Evolutionary conservation across 2,113 vertebrate species (phyloP), one percentile per base, ranked within the genome.

Genomic region (Pelecanoides urinatrix): DNA sequence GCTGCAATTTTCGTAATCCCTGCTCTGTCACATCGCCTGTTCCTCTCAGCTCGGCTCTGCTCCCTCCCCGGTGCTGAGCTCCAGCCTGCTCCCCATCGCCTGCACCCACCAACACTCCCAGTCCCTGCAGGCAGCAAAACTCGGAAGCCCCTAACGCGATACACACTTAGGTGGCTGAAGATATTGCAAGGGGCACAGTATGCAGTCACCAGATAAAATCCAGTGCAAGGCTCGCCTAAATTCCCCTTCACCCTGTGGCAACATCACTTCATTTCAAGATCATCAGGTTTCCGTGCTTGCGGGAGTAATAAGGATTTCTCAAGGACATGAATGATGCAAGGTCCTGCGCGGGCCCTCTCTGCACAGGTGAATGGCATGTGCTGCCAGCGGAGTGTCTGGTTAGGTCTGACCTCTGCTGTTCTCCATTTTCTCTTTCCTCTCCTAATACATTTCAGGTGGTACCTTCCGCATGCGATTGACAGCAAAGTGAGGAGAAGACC

Each of bases 311-410:
- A 10, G 79, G 61, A 25, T 61, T 55, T 45, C 36, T 30, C 26
- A 8, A 22, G 88, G 74, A 13, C 8, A 0, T 0, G 42, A 22
- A 2, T 0, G 30, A 5, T 4, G 42, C 59, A 2, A 42, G 11
- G 36, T 22, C 14, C 22, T 1, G 72, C 6, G 66, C 59, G 61
- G 94, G 34, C 50, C 67, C 58, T 18, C 56, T 42, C 23, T 34
- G 53, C 32, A 2, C 47, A 20, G 78, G 72, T 17, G 5, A 38
- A 15, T 45, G 6, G 14, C 20, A 8, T 0, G 3, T 11, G 56
- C 63, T 61, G 79, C 61, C 55, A 10, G 56, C 8, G 1, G 13
- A 11, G 47, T 1, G 2, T 4, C 68, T 19, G 61, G 5, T 29
- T 15, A 7, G 19, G 12, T 21, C 12, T 65, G 81, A 12, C 13